phyloP scores from a whole-genome alignment of 2,888 invertebrate genomes.

The Acrobasis repandana region DNA sequence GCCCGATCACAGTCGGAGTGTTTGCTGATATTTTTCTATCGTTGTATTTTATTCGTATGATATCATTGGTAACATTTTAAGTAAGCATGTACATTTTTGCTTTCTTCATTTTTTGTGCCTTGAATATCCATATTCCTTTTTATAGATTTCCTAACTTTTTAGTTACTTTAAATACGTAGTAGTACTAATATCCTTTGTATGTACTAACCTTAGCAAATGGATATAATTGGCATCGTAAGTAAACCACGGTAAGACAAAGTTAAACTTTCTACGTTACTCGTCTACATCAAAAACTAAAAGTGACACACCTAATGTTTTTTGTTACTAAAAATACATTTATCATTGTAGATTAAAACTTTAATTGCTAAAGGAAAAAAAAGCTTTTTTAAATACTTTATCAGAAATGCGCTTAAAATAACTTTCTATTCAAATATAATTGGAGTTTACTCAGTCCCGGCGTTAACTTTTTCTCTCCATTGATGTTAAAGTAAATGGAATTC shows the following conservation, averaged over 20 bases:
- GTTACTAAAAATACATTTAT: neutral
- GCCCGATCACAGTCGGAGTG: neutral
- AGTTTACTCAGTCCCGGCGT: neutral
- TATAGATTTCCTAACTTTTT: no score
- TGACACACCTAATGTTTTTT: neutral
- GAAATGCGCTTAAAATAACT: neutral
- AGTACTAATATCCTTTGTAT: no score
- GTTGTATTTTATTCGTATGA: neutral
- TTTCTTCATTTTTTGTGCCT: no score
- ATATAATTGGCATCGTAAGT: no score
- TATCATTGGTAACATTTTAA: neutral
- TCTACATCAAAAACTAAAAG: no score
- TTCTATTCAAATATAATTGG: conserved; percentile 1
- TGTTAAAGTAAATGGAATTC: conserved; percentile 24
- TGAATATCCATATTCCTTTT: no score
- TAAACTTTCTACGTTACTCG: no score
- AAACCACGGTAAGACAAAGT: no score
- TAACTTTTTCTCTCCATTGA: conserved; percentile 23
- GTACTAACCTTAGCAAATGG: no score
- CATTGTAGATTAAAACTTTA: neutral
- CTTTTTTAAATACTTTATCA: neutral
- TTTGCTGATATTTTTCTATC: neutral
- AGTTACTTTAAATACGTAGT: no score
- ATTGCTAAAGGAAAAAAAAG: neutral
- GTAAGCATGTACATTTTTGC: neutral